phyloP scores from a whole-genome alignment of 2,113 vertebrate species.

The Caloenas nicobarica region DNA sequence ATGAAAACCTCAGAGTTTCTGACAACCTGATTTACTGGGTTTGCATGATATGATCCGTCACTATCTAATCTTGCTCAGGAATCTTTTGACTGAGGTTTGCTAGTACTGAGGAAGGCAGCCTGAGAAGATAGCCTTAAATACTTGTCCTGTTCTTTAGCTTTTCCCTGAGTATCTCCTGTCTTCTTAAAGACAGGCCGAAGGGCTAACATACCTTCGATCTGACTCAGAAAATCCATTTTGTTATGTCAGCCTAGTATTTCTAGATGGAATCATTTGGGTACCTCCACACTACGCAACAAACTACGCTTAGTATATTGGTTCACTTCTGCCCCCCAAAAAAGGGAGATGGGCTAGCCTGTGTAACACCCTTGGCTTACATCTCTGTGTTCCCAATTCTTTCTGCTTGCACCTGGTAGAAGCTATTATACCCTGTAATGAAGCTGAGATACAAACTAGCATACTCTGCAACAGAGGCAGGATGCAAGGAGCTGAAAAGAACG shows the following conservation, averaged over 20 bases:
- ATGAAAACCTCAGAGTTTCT: background rate
- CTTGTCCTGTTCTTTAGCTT: background rate
- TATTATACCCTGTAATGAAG: background rate
- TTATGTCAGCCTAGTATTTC: background rate
- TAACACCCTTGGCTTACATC: background rate
- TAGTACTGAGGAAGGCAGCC: background rate
- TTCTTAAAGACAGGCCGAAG: background rate
- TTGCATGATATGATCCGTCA: accelerated
- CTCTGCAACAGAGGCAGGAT: background rate
- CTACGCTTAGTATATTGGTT: background rate
- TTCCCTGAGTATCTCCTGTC: background rate
- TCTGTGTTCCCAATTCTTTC: background rate
- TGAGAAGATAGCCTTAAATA: background rate
- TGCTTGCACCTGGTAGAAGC: background rate
- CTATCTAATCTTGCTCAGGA: background rate
- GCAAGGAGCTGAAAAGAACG: background rate
- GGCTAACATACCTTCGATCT: background rate
- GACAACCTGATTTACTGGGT: background rate
- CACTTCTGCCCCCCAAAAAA: background rate
- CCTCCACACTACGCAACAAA: background rate
- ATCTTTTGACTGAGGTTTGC: background rate
- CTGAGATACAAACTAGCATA: too few relatives aligned
- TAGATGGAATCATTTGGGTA: background rate
- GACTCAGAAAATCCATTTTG: background rate
- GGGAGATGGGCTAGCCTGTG: background rate